Conservation (phyloP, 2,113 vertebrate species). For the Condylura cristata region DNA sequence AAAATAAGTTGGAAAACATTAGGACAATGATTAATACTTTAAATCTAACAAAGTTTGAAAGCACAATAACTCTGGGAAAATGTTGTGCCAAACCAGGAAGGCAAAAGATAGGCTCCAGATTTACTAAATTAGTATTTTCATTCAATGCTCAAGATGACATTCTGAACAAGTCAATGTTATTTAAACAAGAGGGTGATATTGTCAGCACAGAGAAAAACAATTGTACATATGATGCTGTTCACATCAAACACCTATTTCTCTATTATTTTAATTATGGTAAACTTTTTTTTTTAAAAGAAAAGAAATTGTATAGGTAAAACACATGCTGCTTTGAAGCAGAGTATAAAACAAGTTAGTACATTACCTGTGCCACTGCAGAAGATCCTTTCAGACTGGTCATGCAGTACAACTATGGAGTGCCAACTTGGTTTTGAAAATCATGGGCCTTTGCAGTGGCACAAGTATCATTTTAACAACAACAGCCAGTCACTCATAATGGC, state of each 20-base stretch:
- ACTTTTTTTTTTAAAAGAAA: background rate
- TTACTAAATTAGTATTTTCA: background rate
- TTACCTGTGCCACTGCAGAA: conserved; percentile 20
- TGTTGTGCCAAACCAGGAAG: background rate
- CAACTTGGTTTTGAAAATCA: background rate
- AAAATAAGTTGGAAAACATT: conserved; percentile 32
- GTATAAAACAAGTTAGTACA: conserved; percentile 14
- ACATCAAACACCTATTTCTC: background rate
- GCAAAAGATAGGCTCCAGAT: background rate
- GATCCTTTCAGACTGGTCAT: background rate
- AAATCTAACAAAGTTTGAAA: background rate
- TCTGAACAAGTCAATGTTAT: background rate
- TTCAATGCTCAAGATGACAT: background rate
- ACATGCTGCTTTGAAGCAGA: background rate
- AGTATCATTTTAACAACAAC: background rate
- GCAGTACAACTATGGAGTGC: background rate
- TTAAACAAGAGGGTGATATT: background rate
- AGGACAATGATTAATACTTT: background rate
- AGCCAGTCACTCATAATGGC: background rate
- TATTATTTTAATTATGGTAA: background rate
- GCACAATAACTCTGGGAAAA: background rate
- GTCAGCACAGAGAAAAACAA: background rate
- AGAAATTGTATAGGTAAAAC: background rate
- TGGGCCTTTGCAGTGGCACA: background rate
- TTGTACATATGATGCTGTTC: background rate